Conservation (phyloP, 1,140 invertebrate genomes). For the Drosophila auraria region DNA sequence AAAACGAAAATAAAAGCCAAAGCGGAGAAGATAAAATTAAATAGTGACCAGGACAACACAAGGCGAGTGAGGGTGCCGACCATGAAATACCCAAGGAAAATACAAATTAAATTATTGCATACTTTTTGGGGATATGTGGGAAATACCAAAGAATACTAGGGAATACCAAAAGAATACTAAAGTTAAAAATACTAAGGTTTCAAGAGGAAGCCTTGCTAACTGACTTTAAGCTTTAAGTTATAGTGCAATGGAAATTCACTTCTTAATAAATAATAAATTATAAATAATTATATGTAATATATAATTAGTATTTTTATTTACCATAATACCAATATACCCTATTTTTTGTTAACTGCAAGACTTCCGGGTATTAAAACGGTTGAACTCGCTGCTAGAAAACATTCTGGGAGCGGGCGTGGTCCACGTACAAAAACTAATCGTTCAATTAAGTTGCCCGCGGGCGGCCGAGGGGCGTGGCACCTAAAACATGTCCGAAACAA, state of each 20-base stretch:
- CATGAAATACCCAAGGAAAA: neutral
- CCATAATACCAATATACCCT: neutral
- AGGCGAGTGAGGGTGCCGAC: neutral
- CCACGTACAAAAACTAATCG: conserved; percentile 78
- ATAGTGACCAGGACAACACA: conserved; percentile 64
- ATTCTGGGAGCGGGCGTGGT: conserved; percentile 29
- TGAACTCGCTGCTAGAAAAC: neutral
- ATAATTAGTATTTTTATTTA: neutral
- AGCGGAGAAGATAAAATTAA: conserved; percentile 76
- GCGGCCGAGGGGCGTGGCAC: conserved; percentile 12
- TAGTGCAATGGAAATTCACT: neutral
- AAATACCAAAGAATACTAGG: too few species aligned
- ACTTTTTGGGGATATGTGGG: neutral
- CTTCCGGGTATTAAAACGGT: conserved; percentile 5
- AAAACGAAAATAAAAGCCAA: conserved; percentile 73
- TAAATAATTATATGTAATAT: too few species aligned
- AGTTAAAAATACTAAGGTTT: too few species aligned
- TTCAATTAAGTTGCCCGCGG: conserved; percentile 72
- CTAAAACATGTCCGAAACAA: conserved; percentile 67
- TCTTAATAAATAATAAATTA: too few species aligned
- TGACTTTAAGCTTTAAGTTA: neutral
- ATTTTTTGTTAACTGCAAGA: neutral
- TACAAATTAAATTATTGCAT: neutral
- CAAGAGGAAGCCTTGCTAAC: neutral
- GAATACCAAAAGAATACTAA: too few species aligned